Evolutionary conservation across 2,113 vertebrate genomes (phyloP).

Genomic region (Sprattus sprattus): DNA sequence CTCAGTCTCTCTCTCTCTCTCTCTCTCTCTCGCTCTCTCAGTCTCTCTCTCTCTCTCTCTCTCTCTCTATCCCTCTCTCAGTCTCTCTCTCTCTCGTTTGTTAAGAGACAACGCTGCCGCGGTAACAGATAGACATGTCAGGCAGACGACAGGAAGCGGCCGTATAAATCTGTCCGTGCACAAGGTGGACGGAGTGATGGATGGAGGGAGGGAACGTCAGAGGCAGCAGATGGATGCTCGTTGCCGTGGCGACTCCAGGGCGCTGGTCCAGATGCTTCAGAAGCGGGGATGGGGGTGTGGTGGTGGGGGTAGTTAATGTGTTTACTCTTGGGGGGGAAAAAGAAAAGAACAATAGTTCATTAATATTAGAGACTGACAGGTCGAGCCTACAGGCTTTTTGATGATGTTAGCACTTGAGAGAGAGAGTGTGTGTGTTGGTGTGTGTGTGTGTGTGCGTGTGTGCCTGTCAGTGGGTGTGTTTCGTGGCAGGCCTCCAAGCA

Average conservation of each 20-base stretch:
- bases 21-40: background rate
- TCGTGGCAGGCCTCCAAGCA: background rate
- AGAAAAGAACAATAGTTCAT: conserved; percentile 64
- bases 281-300: conserved; percentile 13
- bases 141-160: conserved; percentile 59
- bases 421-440: conserved; percentile 3
- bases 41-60: background rate
- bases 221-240: conserved; percentile 68
- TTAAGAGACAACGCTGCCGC: conserved; percentile 50
- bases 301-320: conserved; percentile 64
- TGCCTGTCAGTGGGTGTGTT: background rate
- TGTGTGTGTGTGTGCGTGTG: background rate
- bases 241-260: conserved; percentile 53
- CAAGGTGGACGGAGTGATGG: conserved; percentile 15
- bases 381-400: conserved; percentile 56
- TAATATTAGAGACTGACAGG: conserved; percentile 64
- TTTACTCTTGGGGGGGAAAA: conserved; percentile 48
- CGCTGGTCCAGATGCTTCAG: conserved; percentile 62
- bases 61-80: background rate
- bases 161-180: conserved; percentile 70
- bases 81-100: background rate
- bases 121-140: conserved; percentile 66
- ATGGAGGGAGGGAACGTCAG: conserved; percentile 51
- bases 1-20: background rate
- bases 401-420: conserved; percentile 66